Conservation (phyloP, 2,113 vertebrate genomes). For the Rhegmatorhina hoffmannsi region DNA sequence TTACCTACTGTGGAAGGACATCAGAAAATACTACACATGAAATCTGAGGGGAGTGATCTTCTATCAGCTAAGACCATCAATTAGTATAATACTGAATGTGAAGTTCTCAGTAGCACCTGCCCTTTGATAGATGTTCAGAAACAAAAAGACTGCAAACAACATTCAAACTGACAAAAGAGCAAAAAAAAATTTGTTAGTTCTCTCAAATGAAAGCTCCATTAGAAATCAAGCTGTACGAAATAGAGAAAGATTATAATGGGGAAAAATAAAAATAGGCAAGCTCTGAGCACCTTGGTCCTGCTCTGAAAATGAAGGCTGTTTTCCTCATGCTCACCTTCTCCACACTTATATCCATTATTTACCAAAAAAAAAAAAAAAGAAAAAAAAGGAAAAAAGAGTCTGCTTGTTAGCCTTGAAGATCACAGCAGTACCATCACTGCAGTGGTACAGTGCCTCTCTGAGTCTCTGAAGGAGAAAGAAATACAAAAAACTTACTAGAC, state of each 20-base stretch:
- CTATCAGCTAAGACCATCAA: neutral
- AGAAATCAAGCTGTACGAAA: neutral
- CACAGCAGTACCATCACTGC: neutral
- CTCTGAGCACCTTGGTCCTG: neutral
- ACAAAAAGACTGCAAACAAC: neutral
- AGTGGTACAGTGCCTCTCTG: too few relatives aligned
- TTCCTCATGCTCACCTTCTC: neutral
- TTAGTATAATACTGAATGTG: neutral
- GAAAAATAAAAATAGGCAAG: neutral
- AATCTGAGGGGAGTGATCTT: neutral
- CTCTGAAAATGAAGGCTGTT: neutral
- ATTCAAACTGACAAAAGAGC: neutral
- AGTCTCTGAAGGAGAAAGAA: neutral
- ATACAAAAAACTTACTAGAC: neutral
- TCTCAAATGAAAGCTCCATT: neutral
- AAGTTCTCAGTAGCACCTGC: neutral
- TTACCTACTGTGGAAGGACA: neutral
- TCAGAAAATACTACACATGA: neutral
- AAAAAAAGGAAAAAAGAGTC: neutral
- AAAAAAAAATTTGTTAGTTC: neutral
- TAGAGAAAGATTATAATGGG: neutral
- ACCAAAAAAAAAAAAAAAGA: too few relatives aligned
- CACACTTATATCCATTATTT: neutral
- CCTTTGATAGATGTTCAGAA: neutral
- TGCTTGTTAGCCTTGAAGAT: neutral